Evolutionary conservation across 1,140 invertebrate species (phyloP).

Genomic region (Platyscapa corneri): DNA sequence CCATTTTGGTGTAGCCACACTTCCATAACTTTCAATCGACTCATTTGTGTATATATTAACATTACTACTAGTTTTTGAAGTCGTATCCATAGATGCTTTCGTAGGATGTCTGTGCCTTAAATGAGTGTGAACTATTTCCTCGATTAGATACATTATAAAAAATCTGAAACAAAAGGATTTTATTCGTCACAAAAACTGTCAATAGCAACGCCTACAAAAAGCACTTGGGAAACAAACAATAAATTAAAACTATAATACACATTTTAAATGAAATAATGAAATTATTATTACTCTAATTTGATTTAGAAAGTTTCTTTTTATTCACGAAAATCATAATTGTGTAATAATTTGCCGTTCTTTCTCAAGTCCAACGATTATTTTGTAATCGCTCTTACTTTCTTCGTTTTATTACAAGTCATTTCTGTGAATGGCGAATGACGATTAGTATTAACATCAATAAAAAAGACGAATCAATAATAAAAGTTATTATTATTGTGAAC

Average conservation of each 20-base stretch:
- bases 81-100: conserved; percentile 60
- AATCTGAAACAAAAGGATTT: conserved; percentile 75
- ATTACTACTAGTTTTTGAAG: conserved; percentile 42
- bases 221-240: neutral
- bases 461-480: neutral
- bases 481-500: conserved; percentile 1
- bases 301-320: conserved; percentile 3
- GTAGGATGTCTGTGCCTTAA: conserved; percentile 70
- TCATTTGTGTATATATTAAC: conserved; percentile 61
- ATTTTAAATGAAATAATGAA: neutral
- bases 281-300: conserved; percentile 2
- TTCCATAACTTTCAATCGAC: conserved; percentile 63
- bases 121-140: conserved; percentile 86
- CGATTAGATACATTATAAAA: conserved; percentile 89
- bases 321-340: conserved; percentile 7
- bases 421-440: neutral
- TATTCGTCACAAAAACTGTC: neutral
- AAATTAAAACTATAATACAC: neutral
- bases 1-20: conserved; percentile 19
- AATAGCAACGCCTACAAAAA: neutral
- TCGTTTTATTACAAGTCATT: conserved; percentile 4
- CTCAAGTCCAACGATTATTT: neutral
- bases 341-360: neutral
- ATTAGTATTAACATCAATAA: conserved; percentile 1
- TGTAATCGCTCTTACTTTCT: neutral